phyloP scores from a whole-genome alignment of 2,113 vertebrate species.

The Tachycineta bicolor region DNA sequence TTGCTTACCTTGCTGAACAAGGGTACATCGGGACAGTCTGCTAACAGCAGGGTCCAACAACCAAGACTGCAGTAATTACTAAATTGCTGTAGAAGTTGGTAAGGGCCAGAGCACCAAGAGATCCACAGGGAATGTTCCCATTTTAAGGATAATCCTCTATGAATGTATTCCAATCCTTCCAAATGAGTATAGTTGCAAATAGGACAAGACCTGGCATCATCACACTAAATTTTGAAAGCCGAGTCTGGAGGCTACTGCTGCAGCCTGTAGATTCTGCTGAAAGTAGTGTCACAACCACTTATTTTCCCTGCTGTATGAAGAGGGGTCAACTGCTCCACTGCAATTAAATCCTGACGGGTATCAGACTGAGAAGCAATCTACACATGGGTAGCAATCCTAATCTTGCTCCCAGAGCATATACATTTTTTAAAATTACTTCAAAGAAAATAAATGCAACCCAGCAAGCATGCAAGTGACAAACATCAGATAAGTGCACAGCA shows the following conservation, averaged over 20 bases:
- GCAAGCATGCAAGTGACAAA: neutral
- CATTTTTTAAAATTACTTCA: neutral
- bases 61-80: neutral
- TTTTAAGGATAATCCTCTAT: neutral
- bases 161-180: neutral
- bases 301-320: neutral
- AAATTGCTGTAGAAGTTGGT: neutral
- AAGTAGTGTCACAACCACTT: neutral
- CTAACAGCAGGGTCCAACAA: neutral
- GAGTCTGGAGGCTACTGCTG: neutral
- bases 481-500: neutral
- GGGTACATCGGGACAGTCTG: neutral
- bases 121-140: neutral
- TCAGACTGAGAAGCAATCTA: neutral
- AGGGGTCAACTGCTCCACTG: neutral
- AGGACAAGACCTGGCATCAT: neutral
- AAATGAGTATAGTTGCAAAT: neutral
- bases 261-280: neutral
- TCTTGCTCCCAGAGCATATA: neutral
- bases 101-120: neutral
- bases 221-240: neutral
- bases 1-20: neutral
- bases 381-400: neutral
- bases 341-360: neutral
- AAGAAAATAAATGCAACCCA: neutral